Conservation (phyloP, 1,140 invertebrate genomes). For the Lepidurus apus region DNA sequence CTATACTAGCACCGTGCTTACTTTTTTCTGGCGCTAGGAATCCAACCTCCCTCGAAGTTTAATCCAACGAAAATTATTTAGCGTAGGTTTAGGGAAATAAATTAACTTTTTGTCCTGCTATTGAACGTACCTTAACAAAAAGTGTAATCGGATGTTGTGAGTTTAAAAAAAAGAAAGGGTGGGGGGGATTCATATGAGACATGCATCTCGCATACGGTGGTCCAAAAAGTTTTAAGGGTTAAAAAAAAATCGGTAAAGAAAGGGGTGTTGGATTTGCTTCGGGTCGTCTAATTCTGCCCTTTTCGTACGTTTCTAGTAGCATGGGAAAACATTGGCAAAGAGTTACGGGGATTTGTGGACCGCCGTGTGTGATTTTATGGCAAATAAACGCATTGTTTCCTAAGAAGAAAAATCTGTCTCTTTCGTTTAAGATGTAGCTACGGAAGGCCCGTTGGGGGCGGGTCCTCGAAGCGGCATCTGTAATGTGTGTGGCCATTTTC, state of each 20-base stretch:
- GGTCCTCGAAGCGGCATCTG: constrained; percentile 31
- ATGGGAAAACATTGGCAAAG: constrained; percentile 1
- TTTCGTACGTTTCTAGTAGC: constrained; percentile 11
- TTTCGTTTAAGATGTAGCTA: not conserved
- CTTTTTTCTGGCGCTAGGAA: no score
- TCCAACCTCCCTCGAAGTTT: no score
- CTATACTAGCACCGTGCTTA: no score
- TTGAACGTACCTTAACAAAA: no score
- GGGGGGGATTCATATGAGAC: not conserved
- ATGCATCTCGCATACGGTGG: not conserved
- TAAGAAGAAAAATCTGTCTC: not conserved
- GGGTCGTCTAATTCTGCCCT: not conserved
- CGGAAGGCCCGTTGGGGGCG: constrained; percentile 20
- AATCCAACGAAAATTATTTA: no score
- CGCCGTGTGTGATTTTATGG: constrained; percentile 6
- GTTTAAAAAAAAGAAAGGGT: no score
- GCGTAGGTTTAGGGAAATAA: no score
- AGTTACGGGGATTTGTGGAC: constrained; percentile 2
- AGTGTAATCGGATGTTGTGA: no score
- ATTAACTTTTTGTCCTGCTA: no score
- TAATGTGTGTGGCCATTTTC: constrained; percentile 33
- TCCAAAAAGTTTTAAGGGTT: not conserved
- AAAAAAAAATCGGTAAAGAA: not conserved
- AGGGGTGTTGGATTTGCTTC: not conserved
- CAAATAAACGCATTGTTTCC: constrained; percentile 12